Percentiles rank a stretch among this genome's conserved stretches.
phyloP scores from a whole-genome alignment of 2,888 invertebrate genomes.

The Auanema freiburgensis region DNA sequence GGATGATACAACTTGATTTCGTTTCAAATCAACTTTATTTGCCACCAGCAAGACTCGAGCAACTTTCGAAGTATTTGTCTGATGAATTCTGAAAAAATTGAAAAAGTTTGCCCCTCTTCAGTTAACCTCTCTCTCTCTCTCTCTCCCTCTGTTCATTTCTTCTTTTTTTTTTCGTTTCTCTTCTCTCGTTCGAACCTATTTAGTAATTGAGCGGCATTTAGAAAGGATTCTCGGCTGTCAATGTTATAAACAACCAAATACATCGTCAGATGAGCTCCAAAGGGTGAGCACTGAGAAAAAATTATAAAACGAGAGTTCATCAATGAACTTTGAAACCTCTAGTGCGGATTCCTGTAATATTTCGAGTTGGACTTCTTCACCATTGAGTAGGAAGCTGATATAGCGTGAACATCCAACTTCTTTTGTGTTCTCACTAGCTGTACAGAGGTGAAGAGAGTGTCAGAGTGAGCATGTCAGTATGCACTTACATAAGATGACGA shows the following conservation, averaged over 20 bases:
- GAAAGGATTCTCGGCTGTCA: slow-evolving; percentile 55
- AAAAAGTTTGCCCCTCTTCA: too few species aligned
- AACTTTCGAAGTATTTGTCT: slow-evolving; percentile 19
- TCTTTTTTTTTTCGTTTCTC: too few species aligned
- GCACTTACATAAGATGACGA: slow-evolving; percentile 9
- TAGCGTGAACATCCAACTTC: slow-evolving; percentile 13
- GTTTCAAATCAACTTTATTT: slow-evolving; percentile 60
- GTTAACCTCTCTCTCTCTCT: too few species aligned
- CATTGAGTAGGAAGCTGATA: slow-evolving; percentile 52
- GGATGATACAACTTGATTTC: slow-evolving; percentile 53
- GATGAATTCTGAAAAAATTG: slow-evolving; percentile 23
- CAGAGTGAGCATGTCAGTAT: neutral
- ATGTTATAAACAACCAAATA: slow-evolving; percentile 55
- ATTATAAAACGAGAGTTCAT: neutral
- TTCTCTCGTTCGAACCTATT: slow-evolving; percentile 24
- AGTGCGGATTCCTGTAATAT: slow-evolving; percentile 52
- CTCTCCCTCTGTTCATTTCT: too few species aligned
- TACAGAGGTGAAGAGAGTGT: neutral
- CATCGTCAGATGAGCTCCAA: slow-evolving; percentile 37
- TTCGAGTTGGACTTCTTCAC: slow-evolving; percentile 56
- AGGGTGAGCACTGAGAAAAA: slow-evolving; percentile 31
- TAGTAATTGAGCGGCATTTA: slow-evolving; percentile 46
- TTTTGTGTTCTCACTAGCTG: slow-evolving; percentile 8
- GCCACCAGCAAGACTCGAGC: slow-evolving; percentile 48
- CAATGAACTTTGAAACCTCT: slow-evolving; percentile 33